Percentiles rank a stretch among this genome's conserved stretches.
These are phyloP conservation scores for Beris chalybata DNA, from an alignment of 2,888 invertebrate species.

Conservation along the genomic window DNA sequence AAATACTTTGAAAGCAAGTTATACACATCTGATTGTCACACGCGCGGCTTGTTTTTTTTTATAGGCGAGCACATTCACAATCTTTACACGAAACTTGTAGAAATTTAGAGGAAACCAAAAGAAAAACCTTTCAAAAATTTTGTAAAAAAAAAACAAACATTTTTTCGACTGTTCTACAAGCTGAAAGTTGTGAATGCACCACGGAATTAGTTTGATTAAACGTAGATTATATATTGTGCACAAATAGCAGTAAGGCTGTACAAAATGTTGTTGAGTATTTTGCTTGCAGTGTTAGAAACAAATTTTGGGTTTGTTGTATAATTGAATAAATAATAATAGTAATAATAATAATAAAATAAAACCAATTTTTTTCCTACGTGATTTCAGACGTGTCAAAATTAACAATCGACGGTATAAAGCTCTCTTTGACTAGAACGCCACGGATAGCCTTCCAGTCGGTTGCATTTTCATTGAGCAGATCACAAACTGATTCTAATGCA, in stretches of 20 bases:
- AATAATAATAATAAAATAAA: constrained; percentile 3
- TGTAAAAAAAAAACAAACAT: too few species aligned
- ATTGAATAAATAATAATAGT: constrained; percentile 29
- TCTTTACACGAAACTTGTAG: too few species aligned
- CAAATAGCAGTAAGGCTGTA: constrained; percentile 1
- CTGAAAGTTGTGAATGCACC: neutral
- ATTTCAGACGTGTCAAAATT: constrained; percentile 92
- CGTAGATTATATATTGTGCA: constrained; percentile 2
- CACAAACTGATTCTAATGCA: constrained; percentile 92
- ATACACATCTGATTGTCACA: constrained; percentile 21
- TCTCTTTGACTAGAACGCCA: constrained; percentile 89
- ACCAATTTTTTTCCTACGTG: constrained; percentile 65
- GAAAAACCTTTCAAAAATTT: too few species aligned
- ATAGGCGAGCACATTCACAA: too few species aligned
- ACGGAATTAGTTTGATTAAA: constrained; percentile 1
- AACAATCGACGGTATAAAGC: constrained; percentile 91
- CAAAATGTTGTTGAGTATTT: neutral
- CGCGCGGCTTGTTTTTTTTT: too few species aligned
- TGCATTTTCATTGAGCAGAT: constrained; percentile 86
- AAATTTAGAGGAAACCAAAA: too few species aligned
- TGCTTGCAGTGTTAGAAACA: constrained; percentile 23
- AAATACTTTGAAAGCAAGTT: constrained; percentile 12
- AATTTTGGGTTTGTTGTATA: constrained; percentile 32
- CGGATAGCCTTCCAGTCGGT: constrained; percentile 94
- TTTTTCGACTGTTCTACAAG: too few species aligned